Evolutionary conservation across 2,797 vertebrate genomes (phyloP).

Genomic region (Chanos chanos): DNA sequence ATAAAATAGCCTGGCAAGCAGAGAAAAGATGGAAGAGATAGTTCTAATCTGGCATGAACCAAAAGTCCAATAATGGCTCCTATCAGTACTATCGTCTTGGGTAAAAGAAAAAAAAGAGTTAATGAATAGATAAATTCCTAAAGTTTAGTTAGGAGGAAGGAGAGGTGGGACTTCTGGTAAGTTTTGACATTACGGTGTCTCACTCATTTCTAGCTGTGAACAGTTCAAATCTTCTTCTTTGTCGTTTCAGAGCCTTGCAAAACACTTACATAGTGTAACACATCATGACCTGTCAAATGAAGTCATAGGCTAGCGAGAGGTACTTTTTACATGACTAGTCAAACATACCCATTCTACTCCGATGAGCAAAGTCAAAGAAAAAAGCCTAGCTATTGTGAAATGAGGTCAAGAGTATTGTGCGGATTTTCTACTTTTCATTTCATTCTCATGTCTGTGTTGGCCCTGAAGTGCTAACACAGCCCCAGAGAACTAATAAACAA

Average conservation of each 20-base stretch:
- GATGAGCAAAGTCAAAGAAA: slow-evolving; percentile 1
- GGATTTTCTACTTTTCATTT: slow-evolving; percentile 32
- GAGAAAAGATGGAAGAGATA: slow-evolving; percentile 21
- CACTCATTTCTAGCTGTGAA: too few species aligned
- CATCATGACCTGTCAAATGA: slow-evolving; percentile 3
- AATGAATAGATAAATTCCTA: slow-evolving; percentile 29
- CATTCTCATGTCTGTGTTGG: slow-evolving; percentile 25
- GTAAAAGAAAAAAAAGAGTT: slow-evolving; percentile 17
- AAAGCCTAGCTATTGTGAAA: slow-evolving; percentile 7
- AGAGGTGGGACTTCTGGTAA: not conserved
- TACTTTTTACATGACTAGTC: slow-evolving; percentile 25
- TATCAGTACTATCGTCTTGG: slow-evolving; percentile 21
- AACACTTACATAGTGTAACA: not conserved
- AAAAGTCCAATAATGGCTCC: slow-evolving; percentile 30
- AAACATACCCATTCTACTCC: slow-evolving; percentile 8
- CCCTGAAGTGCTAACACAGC: slow-evolving; percentile 31
- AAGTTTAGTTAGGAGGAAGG: slow-evolving; percentile 12
- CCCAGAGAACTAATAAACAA: slow-evolving; percentile 28
- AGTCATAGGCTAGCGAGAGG: slow-evolving; percentile 4
- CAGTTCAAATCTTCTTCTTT: too few species aligned
- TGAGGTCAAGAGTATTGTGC: slow-evolving; percentile 30
- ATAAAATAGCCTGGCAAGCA: slow-evolving; percentile 23
- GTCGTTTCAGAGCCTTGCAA: not conserved
- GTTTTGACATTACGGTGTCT: not conserved
- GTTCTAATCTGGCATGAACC: slow-evolving; percentile 13